Base-by-base conservation (phyloP, 2,797 vertebrate genomes). In the Lutra lutra region DNA sequence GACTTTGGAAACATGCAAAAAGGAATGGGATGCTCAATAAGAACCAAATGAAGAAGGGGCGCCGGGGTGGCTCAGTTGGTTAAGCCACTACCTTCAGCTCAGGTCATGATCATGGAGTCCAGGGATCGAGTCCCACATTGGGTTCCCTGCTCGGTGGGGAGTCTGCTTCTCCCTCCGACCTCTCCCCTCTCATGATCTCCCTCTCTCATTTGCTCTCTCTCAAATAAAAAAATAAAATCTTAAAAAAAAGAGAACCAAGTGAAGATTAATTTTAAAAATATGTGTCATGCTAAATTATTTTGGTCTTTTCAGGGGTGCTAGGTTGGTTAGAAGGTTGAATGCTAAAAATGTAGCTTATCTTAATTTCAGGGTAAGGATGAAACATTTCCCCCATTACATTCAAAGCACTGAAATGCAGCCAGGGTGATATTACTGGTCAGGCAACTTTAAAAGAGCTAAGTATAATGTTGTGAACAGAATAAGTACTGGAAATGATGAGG, bases 401-500 rank as follows among this genome's bases (percentile, higher is more conserved):
- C 12, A 35, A 86, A 62, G 82, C 83, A 78, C n/a, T 27, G 54
- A 91, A 91, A 85, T 54, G 35, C 7, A 40, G 58, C 43, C 54
- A 92, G 70, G 60, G 72, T 89, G 51, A 62, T 13, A 77, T 29
- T 73, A 91, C 20, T 73, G 21, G 43, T 78, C 58, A 94, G 73
- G 94, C 29, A 89, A 89, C n/a, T 94, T 96, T 86, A 82, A 73
- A 89, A 86, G 56, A 86, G 35, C 6, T 40, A 64, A 83, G 68
- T 17, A 35, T 40, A 83, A 62, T 64, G 83, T 89, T 97, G 46
- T 72, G n/a, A 97, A 86, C 51, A 89, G 35, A 91, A 60, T 56
- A 80, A 83, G 62, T n/a, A 86, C 10, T 56, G 27, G 32, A 86
- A 89, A 84, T 73, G 77, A 88, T 56, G 60, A 80, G 13, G 27